Percentiles rank a stretch among this genome's conserved stretches.
These are phyloP conservation scores for Creontiades dilutus DNA, from an alignment of 2,888 invertebrate species.

Conservation along the genomic window DNA sequence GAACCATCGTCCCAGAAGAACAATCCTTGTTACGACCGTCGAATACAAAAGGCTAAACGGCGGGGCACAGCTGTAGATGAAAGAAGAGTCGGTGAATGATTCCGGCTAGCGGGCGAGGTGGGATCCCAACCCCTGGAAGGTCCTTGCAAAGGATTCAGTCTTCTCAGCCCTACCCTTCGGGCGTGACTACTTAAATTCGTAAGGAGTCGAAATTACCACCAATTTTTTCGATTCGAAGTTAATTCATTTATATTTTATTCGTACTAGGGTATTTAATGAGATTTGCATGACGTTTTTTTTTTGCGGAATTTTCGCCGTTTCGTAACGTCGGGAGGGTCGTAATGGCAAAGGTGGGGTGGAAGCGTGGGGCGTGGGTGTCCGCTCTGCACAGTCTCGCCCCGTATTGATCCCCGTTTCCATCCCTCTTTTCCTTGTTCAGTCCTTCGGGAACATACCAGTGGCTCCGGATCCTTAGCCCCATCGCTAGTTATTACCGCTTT, in stretches of 20 bases:
- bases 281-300: not conserved
- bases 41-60: not conserved
- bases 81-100: not conserved
- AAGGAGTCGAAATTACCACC: not conserved
- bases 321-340: slow-evolving; percentile 20
- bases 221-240: not conserved
- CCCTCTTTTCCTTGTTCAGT: slow-evolving; percentile 70
- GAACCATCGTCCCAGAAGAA: no score
- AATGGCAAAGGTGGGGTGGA: slow-evolving; percentile 33
- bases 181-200: not conserved
- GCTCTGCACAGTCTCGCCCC: slow-evolving; percentile 71
- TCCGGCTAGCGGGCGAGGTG: slow-evolving; percentile 11
- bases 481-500: slow-evolving; percentile 41
- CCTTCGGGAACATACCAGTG: slow-evolving; percentile 72
- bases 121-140: slow-evolving; percentile 31
- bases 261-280: not conserved
- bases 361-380: slow-evolving; percentile 61
- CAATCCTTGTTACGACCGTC: not conserved
- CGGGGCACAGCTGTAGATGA: slow-evolving; percentile 5
- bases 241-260: not conserved
- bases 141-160: slow-evolving; percentile 40
- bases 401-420: slow-evolving; percentile 67
- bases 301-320: not conserved
- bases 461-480: slow-evolving; percentile 51
- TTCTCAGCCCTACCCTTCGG: slow-evolving; percentile 23